Percentiles rank a stretch among this genome's conserved stretches.
Evolutionary conservation across 2,797 vertebrate species (phyloP).

Genomic region (Octomys mimax): DNA sequence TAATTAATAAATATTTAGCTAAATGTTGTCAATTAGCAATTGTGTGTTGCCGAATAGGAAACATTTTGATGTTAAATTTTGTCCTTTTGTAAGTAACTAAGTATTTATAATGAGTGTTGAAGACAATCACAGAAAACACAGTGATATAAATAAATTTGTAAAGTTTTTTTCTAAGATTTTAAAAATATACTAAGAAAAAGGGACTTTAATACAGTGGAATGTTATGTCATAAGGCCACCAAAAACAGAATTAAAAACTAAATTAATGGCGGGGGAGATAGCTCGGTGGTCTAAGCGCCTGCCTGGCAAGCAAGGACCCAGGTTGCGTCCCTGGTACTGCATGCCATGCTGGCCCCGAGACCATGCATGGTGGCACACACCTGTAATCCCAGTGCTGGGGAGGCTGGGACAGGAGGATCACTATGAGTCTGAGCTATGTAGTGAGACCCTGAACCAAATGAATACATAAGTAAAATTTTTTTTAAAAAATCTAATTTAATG

Average conservation of each 20-base stretch:
- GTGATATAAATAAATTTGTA: constrained; percentile 14
- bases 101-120: neutral
- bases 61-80: neutral
- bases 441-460: no score
- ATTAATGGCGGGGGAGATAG: neutral
- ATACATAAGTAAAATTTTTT: no score
- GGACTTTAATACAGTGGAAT: neutral
- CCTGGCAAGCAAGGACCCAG: no score
- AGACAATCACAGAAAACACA: constrained; percentile 1
- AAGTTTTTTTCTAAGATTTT: neutral
- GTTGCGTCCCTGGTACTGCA: no score
- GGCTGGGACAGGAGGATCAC: no score
- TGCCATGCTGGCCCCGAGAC: no score
- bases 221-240: neutral
- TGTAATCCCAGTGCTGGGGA: no score
- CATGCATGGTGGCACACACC: no score
- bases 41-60: neutral
- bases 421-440: no score
- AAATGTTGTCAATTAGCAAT: neutral
- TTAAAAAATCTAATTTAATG: neutral
- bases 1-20: constrained; percentile 15
- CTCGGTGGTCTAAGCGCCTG: no score
- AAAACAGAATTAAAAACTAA: neutral
- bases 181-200: neutral
- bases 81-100: neutral